Conservation (phyloP, 2,797 vertebrate genomes). For the Clarias platycephalus region DNA sequence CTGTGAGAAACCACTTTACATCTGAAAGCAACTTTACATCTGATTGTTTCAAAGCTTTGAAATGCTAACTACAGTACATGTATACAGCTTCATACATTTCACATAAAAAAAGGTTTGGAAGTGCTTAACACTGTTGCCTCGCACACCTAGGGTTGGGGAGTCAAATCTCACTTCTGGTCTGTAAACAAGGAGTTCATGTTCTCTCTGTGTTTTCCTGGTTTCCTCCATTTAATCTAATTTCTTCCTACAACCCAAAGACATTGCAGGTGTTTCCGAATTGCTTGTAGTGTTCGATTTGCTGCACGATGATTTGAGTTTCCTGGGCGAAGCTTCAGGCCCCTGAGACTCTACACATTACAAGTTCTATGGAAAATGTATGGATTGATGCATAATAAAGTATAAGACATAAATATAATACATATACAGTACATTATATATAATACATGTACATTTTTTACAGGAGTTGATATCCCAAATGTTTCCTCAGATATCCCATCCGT, state of each 20-base stretch:
- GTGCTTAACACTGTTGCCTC: too few species aligned
- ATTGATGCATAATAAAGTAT: not conserved
- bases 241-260: too few species aligned
- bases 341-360: too few species aligned
- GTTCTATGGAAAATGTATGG: not conserved
- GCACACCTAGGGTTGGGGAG: too few species aligned
- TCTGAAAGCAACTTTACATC: not conserved
- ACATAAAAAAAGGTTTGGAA: not conserved
- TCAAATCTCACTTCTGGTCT: too few species aligned
- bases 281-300: too few species aligned
- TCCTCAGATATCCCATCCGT: not conserved
- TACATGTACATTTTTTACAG: not conserved
- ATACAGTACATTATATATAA: not conserved
- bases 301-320: too few species aligned
- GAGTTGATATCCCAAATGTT: not conserved
- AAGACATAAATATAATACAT: not conserved
- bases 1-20: not conserved
- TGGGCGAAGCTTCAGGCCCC: too few species aligned
- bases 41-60: not conserved
- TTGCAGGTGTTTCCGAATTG: too few species aligned
- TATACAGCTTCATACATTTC: not conserved
- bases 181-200: too few species aligned
- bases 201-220: too few species aligned
- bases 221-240: too few species aligned
- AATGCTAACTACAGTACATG: not conserved